Percentiles rank a stretch among this genome's conserved stretches.
These are phyloP conservation scores for Saxidomus purpurata DNA, from an alignment of 1,140 invertebrate species.

Conservation along the genomic window DNA sequence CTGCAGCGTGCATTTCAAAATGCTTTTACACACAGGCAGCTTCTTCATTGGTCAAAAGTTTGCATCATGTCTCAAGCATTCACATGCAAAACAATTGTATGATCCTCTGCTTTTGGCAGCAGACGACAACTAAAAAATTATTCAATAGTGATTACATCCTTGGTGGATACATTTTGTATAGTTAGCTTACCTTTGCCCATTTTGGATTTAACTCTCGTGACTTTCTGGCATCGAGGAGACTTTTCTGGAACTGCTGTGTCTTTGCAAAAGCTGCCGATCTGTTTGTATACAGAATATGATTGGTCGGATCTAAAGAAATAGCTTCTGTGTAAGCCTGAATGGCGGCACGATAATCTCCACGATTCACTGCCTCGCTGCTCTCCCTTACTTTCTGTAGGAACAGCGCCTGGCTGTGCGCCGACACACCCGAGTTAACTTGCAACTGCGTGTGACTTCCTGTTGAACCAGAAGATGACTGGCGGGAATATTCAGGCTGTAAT, in stretches of 20 bases:
- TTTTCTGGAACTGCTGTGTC: slow-evolving; percentile 91
- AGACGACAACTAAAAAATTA: no score
- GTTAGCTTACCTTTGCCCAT: slow-evolving; percentile 92
- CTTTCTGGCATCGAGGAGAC: slow-evolving; percentile 94
- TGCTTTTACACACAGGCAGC: no score
- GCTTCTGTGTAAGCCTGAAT: slow-evolving; percentile 93
- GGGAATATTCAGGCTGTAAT: slow-evolving; percentile 52
- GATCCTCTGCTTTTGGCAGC: no score
- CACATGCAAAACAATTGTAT: no score
- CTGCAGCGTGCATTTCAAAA: no score
- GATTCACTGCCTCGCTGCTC: slow-evolving; percentile 93
- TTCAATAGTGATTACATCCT: no score
- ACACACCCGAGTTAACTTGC: slow-evolving; percentile 33
- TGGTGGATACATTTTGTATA: no score
- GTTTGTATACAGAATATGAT: slow-evolving; percentile 97
- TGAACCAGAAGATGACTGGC: slow-evolving; percentile 51
- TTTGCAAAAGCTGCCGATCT: slow-evolving; percentile 95
- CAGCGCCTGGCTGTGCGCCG: slow-evolving; percentile 71
- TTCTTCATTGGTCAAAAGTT: no score
- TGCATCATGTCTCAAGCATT: no score
- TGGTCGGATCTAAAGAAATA: slow-evolving; percentile 92
- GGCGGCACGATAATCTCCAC: slow-evolving; percentile 92
- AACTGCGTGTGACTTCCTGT: neutral
- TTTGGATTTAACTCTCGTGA: slow-evolving; percentile 93
- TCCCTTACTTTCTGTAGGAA: slow-evolving; percentile 86